A percentile compares a stretch with the other conserved stretches of the same genome.
These are phyloP conservation scores for Oryzias dopingdopingensis DNA, from an alignment of 2,797 vertebrate species.

Conservation along the genomic window DNA sequence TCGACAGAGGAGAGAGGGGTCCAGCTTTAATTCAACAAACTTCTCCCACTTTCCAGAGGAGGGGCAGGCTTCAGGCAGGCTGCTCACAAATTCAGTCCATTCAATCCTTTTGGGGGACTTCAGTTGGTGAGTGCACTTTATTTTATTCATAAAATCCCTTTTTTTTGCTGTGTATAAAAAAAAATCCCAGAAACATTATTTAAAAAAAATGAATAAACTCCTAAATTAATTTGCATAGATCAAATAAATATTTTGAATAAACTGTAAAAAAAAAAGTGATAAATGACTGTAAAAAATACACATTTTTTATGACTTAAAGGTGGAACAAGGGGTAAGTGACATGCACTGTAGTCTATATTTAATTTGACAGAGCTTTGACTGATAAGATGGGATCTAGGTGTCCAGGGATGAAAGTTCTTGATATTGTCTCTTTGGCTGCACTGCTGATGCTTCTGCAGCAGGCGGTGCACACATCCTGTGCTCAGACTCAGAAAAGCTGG, in stretches of 20 bases:
- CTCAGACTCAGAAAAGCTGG: not conserved
- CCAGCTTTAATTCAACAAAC: constrained; percentile 55
- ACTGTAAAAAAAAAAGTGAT: too few relatives aligned
- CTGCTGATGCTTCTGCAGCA: constrained; percentile 47
- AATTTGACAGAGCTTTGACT: not conserved
- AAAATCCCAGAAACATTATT: too few relatives aligned
- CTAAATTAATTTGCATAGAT: too few relatives aligned
- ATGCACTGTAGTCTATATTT: not conserved
- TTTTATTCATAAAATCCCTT: not conserved
- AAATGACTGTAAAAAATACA: constrained; percentile 10
- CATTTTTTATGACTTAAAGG: not conserved
- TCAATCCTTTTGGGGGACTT: constrained; percentile 24
- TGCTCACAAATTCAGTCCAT: constrained; percentile 33
- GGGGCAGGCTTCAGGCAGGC: constrained; percentile 48
- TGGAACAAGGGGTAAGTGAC: too few relatives aligned
- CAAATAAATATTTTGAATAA: too few relatives aligned
- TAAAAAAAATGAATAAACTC: too few relatives aligned
- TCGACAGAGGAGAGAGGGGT: constrained; percentile 60
- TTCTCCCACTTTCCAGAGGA: constrained; percentile 46
- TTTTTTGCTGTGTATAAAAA: too few relatives aligned
- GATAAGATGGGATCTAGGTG: constrained; percentile 8
- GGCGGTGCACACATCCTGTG: constrained; percentile 56
- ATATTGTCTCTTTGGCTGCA: constrained; percentile 32
- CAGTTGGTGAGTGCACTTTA: constrained; percentile 56
- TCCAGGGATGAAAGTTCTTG: not conserved